Evolutionary conservation across 1,140 invertebrate species (phyloP), one percentile per base, ranked within the genome.

Genomic region (Drosophila kepulauana): DNA sequence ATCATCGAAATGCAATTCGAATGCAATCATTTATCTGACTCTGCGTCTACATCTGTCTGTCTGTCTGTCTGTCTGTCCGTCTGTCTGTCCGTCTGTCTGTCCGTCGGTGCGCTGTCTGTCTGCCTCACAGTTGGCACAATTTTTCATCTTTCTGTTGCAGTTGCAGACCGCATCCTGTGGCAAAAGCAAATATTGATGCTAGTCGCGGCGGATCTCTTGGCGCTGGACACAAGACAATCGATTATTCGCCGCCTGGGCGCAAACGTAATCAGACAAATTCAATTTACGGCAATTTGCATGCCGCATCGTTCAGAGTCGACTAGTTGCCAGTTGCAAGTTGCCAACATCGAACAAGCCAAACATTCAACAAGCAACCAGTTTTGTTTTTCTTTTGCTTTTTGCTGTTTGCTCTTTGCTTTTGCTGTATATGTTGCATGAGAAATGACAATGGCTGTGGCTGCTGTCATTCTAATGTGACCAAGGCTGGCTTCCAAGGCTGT

Each of bases 221-320:
- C 28, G 11, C 64, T 59, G 57, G 63, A 56, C 20, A 56, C 74
- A 58, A 84, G 79, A 89, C 84, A 89, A 88, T 88, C 85, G 85
- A 88, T 88, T 88, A 85, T 71, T 75, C 25, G 41, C 54, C 45
- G 28, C 48, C 35, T 49, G 49, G 73, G 81, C 74, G 71, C 85
- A 84, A 89, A 88, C 81, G 85, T 89, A 88, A 90, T 88, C 85
- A 90, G 81, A 88, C 85, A 88, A 88, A 88, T 88, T 88, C 85
- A 88, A 88, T 88, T 88, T 89, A 79, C 86, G 85, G 86, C 85
- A 88, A 88, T 88, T 88, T 88, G 85, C 85, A 88, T 88, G 85
- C 80, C 63, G 35, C 82, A 59, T 46, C 59, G 43, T 48, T 56
- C 48, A 13, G 43, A 25, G 10, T 25, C 38, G 33, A 20, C 41